Evolutionary conservation across 2,888 invertebrate genomes (phyloP).

Genomic region (Drosophila flavopinicola): DNA sequence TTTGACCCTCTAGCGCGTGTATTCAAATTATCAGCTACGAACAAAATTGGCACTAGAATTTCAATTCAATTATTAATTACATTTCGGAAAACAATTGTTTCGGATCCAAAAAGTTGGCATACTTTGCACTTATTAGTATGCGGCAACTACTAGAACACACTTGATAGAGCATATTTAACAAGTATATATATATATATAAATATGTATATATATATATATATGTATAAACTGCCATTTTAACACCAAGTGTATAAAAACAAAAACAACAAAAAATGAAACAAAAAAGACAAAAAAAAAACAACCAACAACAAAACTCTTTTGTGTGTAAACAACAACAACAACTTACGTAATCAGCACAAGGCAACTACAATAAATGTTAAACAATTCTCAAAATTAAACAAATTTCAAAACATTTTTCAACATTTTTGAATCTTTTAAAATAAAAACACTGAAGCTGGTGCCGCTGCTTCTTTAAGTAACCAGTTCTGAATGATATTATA

Average conservation of each 20-base stretch:
- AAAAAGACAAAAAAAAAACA: slow-evolving; percentile 39
- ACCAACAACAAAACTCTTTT: slow-evolving; percentile 61
- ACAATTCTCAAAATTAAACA: slow-evolving; percentile 23
- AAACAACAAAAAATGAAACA: slow-evolving; percentile 18
- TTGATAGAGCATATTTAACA: slow-evolving; percentile 51
- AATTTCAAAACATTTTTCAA: slow-evolving; percentile 8
- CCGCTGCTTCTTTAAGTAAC: slow-evolving; percentile 20
- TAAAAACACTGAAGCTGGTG: neutral
- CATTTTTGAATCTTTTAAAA: too few species aligned
- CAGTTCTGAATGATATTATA: slow-evolving; percentile 8
- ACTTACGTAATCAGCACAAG: slow-evolving; percentile 42
- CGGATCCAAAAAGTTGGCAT: slow-evolving; percentile 50
- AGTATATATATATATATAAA: slow-evolving; percentile 53
- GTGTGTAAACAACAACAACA: slow-evolving; percentile 58
- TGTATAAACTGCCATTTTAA: slow-evolving; percentile 83
- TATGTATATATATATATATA: too few species aligned
- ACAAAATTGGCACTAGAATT: slow-evolving; percentile 39
- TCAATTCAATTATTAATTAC: slow-evolving; percentile 11
- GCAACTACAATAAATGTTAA: slow-evolving; percentile 49
- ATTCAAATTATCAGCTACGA: slow-evolving; percentile 31
- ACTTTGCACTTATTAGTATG: slow-evolving; percentile 47
- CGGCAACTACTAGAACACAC: slow-evolving; percentile 74
- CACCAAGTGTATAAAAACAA: slow-evolving; percentile 77
- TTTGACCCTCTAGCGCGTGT: slow-evolving; percentile 68
- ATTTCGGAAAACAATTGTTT: slow-evolving; percentile 32